Evolutionary conservation across 2,113 vertebrate species (phyloP).

Genomic region (Perca fluviatilis): DNA sequence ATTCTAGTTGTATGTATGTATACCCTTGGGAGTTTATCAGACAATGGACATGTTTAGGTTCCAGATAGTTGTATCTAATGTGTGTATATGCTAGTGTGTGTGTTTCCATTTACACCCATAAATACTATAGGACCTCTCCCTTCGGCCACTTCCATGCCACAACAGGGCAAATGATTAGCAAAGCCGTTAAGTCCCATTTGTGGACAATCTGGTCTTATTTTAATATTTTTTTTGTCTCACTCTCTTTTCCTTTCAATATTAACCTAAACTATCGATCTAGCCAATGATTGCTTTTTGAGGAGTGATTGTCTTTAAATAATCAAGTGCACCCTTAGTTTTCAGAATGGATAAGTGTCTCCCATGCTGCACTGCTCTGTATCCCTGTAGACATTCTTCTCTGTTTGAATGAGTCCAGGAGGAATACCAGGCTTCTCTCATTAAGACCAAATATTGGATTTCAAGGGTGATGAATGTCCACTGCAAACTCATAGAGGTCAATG

Average conservation of each 20-base stretch:
- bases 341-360: not conserved
- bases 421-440: constrained; percentile 71
- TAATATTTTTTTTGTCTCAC: too few species aligned
- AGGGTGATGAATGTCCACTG: constrained; percentile 71
- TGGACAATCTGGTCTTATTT: too few species aligned
- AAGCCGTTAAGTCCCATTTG: constrained; percentile 24
- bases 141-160: constrained; percentile 23
- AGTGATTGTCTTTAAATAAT: constrained; percentile 18
- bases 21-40: constrained; percentile 28
- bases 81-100: constrained; percentile 19
- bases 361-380: constrained; percentile 27
- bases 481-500: constrained; percentile 68
- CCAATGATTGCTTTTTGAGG: constrained; percentile 21
- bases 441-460: constrained; percentile 74
- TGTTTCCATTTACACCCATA: constrained; percentile 40
- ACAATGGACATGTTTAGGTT: constrained; percentile 46
- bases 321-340: not conserved
- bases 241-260: not conserved
- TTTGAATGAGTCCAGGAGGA: constrained; percentile 60
- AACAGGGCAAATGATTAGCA: constrained; percentile 36
- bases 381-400: constrained; percentile 25
- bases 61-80: constrained; percentile 50
- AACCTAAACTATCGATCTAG: not conserved
- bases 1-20: constrained; percentile 7
- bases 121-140: constrained; percentile 57